Evolutionary conservation across 1,140 invertebrate species (phyloP), one percentile per base, ranked within the genome.

Genomic region (Galleria mellonella): DNA sequence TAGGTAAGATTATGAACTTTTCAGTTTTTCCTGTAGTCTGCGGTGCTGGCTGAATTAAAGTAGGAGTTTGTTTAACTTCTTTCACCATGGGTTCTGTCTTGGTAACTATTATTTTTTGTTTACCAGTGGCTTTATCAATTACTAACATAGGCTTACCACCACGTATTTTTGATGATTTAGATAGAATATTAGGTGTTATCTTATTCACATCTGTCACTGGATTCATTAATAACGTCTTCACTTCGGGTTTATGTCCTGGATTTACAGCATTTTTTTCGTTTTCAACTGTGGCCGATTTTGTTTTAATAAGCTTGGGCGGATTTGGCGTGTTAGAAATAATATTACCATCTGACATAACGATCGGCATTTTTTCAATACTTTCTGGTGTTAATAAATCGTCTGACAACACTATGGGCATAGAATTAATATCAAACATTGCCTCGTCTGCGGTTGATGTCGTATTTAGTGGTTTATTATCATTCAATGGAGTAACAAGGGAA

Each of bases 351-450:
- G 89, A 87, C 76, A 91, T 88, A 0, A 91, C 87, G n/a, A 91
- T 88, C 0, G 90, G 90, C 89, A 91, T 90, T 55, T 90, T 89
- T 47, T 91, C 90, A 27, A 91, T 90, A 44, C 58, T 83, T 48
- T 84, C 78, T 15, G 78, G 72, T 17, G 82, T 79, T 33, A 92
- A 67, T 29, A 91, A 84, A 56, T 92, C 90, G 50, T 93, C 91
- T 9, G 90, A 90, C 8, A 92, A 63, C 1, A 92, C 90, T 47
- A 93, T 90, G 1, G 92, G 92, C 89, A 93, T 92, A 11, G 91
- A 92, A 70, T 91, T 90, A 14, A 93, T 93, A 60, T 93, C 92
- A 43, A 92, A 89, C 12, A 91, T 86, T 56, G 89, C 82, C n/a
- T 92, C 90, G 37, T 89, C 88, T 1, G 84, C 37, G 9, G 43